Conservation (phyloP, 2,888 invertebrate species). For the Agrotis clavis region DNA sequence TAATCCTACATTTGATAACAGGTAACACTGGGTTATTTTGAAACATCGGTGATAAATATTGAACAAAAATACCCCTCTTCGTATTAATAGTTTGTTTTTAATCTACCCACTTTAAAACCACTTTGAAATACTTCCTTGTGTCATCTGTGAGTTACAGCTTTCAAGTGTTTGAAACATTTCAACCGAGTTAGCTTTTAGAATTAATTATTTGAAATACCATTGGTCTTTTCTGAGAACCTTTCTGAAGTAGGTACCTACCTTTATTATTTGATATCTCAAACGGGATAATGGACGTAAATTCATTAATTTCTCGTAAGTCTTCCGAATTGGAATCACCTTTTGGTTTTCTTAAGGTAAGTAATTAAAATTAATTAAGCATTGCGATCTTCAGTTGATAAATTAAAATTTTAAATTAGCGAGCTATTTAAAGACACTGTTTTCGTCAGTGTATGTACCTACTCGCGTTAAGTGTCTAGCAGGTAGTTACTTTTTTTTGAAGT, state of each 20-base stretch:
- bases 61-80: constrained; percentile 17
- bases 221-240: neutral
- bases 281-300: constrained; percentile 45
- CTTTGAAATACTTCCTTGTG: neutral
- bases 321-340: constrained; percentile 25
- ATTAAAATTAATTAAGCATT: neutral
- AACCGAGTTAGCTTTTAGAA: constrained; percentile 11
- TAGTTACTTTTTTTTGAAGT: neutral
- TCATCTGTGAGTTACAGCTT: constrained; percentile 10
- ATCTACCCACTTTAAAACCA: constrained; percentile 15
- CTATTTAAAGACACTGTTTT: neutral
- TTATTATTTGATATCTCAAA: constrained; percentile 8
- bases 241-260: neutral
- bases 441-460: neutral
- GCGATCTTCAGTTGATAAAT: neutral
- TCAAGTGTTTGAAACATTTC: constrained; percentile 22
- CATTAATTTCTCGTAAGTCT: constrained; percentile 27
- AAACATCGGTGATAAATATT: neutral
- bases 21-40: constrained; percentile 21
- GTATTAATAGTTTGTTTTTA: neutral
- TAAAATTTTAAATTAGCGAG: neutral
- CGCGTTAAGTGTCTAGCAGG: neutral
- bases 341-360: constrained; percentile 37
- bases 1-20: neutral
- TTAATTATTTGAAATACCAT: constrained; percentile 1